These are phyloP conservation scores for Rhyzopertha dominica DNA, from an alignment of 1,140 invertebrate species.

Conservation along the genomic window DNA sequence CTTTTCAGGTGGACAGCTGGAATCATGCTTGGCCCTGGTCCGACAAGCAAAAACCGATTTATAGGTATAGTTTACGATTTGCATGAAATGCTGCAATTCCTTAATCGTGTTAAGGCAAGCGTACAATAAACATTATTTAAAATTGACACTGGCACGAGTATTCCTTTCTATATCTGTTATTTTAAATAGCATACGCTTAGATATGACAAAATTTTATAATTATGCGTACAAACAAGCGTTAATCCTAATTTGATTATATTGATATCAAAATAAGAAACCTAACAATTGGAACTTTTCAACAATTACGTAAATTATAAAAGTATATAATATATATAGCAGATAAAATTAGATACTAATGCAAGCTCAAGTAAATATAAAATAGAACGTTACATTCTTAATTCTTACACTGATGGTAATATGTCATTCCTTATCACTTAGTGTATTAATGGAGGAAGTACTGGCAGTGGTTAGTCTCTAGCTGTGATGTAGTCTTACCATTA, in stretches of 20 bases:
- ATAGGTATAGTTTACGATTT: constrained; percentile 45
- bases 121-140: constrained; percentile 1
- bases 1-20: constrained; percentile 51
- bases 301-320: too few relatives aligned
- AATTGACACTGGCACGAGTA: too few relatives aligned
- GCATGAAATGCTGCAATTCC: constrained; percentile 1
- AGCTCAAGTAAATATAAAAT: too few relatives aligned
- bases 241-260: not conserved
- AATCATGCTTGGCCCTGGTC: constrained; percentile 52
- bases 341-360: too few relatives aligned
- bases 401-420: too few relatives aligned
- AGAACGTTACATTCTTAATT: too few relatives aligned
- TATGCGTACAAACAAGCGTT: not conserved
- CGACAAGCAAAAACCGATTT: constrained; percentile 44
- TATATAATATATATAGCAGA: too few relatives aligned
- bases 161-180: not conserved
- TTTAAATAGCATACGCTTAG: not conserved
- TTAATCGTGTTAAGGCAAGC: constrained; percentile 3
- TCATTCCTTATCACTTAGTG: constrained; percentile 1
- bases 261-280: not conserved
- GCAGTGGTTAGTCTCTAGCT: not conserved
- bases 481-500: constrained; percentile 9
- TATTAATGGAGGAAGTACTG: not conserved
- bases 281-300: too few relatives aligned
- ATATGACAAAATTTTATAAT: not conserved